phyloP scores from a whole-genome alignment of 2,888 invertebrate genomes.

The Epinotia demarniana region DNA sequence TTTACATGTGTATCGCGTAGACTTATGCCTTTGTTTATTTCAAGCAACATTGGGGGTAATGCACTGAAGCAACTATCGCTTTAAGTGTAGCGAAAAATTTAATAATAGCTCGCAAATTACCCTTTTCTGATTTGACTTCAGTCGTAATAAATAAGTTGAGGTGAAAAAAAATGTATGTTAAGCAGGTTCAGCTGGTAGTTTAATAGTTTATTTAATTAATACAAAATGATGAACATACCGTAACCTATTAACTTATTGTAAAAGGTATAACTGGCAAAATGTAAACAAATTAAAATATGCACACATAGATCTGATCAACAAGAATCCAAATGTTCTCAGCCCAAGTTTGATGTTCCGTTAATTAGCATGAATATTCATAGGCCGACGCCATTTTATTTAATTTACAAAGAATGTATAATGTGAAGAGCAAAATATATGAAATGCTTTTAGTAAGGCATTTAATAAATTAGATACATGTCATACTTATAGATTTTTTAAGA shows the following conservation, averaged over 20 bases:
- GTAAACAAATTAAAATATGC: constrained; percentile 26
- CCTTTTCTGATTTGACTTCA: constrained; percentile 6
- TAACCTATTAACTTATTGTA: neutral
- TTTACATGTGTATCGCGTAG: neutral
- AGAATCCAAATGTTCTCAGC: constrained; percentile 35
- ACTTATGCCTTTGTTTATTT: constrained; percentile 19
- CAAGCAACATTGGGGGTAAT: constrained; percentile 8
- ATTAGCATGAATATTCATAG: constrained; percentile 43
- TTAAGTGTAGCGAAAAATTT: constrained; percentile 28
- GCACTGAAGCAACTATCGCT: constrained; percentile 17
- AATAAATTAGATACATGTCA: constrained; percentile 8
- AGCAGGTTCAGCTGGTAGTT: neutral
- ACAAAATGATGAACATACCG: neutral
- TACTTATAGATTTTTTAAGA: constrained; percentile 1
- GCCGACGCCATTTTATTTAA: constrained; percentile 30
- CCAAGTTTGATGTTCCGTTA: constrained; percentile 43
- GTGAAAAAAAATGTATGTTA: neutral
- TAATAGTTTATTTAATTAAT: neutral
- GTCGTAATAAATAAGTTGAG: neutral
- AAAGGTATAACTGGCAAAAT: constrained; percentile 22
- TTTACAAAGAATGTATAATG: constrained; percentile 37
- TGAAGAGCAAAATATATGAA: constrained; percentile 23
- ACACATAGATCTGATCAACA: constrained; percentile 34
- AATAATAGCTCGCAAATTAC: constrained; percentile 26
- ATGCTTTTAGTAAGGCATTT: constrained; percentile 15